Evolutionary conservation across 1,140 invertebrate genomes (phyloP).

Genomic region (Cephus cinctus): DNA sequence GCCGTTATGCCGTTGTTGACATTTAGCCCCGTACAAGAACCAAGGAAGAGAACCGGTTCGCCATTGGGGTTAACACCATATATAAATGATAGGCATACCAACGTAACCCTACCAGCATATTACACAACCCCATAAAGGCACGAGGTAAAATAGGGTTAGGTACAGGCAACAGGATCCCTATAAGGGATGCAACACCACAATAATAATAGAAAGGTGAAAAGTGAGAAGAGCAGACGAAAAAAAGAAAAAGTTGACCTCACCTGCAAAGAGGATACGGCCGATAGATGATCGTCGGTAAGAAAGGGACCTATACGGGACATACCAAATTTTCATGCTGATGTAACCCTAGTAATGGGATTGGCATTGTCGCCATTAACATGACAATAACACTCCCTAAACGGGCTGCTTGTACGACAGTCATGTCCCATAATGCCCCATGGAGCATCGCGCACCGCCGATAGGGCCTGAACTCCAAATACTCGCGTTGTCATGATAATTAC

Average conservation of each 20-base stretch:
- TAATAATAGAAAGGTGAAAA: not conserved
- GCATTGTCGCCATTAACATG: not conserved
- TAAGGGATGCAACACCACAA: no score
- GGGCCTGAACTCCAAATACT: not conserved
- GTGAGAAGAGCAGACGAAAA: not conserved
- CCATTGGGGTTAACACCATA: no score
- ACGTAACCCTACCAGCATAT: no score
- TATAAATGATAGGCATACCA: no score
- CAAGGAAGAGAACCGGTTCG: no score
- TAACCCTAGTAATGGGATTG: conserved; percentile 4
- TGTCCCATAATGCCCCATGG: not conserved
- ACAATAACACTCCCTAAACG: not conserved
- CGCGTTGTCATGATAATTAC: conserved; percentile 4
- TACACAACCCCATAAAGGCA: no score
- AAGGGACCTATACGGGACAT: not conserved
- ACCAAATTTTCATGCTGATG: not conserved
- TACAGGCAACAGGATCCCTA: no score
- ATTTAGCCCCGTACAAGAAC: conserved; percentile 51
- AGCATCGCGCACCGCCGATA: not conserved
- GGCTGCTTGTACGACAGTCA: not conserved
- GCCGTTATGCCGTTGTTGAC: conserved; percentile 52
- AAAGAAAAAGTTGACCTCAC: not conserved
- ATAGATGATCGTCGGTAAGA: not conserved
- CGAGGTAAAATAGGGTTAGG: no score
- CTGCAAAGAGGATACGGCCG: not conserved